A percentile compares a stretch with the other conserved stretches of the same genome.
These are phyloP conservation scores for Chymomyza costata DNA, from an alignment of 1,140 invertebrate genomes.

Conservation along the genomic window DNA sequence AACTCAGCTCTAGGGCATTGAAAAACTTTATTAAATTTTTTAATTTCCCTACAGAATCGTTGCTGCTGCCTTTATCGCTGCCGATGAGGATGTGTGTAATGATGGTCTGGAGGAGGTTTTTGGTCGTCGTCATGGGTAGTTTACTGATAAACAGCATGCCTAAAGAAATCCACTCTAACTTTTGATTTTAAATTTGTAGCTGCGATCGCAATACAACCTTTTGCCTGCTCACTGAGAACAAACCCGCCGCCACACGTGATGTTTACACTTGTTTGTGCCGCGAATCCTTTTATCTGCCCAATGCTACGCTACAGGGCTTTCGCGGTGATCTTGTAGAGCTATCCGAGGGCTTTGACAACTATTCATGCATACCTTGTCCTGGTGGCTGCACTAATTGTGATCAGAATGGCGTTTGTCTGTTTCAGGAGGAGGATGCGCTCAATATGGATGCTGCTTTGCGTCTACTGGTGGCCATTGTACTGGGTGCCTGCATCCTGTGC, in stretches of 20 bases:
- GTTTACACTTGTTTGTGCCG: slow-evolving; percentile 76
- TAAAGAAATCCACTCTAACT: background rate
- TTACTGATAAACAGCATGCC: background rate
- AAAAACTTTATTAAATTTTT: slow-evolving; percentile 9
- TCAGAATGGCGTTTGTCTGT: slow-evolving; percentile 77
- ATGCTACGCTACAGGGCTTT: slow-evolving; percentile 75
- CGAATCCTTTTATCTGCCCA: slow-evolving; percentile 76
- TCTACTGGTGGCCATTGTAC: slow-evolving; percentile 81
- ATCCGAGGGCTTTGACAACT: slow-evolving; percentile 74
- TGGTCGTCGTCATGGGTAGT: slow-evolving; percentile 67
- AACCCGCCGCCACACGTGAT: slow-evolving; percentile 50
- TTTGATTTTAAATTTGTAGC: too few relatives aligned
- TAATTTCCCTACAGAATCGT: slow-evolving; percentile 56
- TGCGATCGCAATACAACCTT: slow-evolving; percentile 75
- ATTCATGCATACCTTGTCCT: slow-evolving; percentile 79
- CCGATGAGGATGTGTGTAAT: slow-evolving; percentile 73
- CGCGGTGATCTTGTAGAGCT: slow-evolving; percentile 75
- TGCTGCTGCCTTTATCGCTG: slow-evolving; percentile 72
- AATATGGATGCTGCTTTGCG: slow-evolving; percentile 79
- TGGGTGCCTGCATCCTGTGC: slow-evolving; percentile 84
- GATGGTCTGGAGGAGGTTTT: slow-evolving; percentile 74
- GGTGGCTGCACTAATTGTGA: slow-evolving; percentile 77
- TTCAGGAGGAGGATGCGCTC: slow-evolving; percentile 64
- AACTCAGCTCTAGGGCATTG: background rate
- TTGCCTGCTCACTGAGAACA: slow-evolving; percentile 64